These are phyloP conservation scores for Trachythela sp. DNA, from an alignment of 64 coral and sea anemone genomes.

Conservation along the genomic window DNA sequence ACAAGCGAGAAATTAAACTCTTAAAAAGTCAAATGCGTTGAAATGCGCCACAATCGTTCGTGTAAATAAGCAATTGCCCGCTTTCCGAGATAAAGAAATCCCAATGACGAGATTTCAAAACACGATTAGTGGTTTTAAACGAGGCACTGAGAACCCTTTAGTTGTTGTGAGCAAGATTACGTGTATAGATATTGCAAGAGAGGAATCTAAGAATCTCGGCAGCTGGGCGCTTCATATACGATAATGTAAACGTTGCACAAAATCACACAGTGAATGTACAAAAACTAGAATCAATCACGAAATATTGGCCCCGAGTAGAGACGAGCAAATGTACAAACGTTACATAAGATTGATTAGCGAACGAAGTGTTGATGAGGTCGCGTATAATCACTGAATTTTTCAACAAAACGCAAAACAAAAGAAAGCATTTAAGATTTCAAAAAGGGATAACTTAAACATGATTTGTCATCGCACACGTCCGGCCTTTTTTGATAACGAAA, in stretches of 20 bases:
- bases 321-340: background rate
- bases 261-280: background rate
- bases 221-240: background rate
- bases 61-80: background rate
- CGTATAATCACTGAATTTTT: constrained; percentile 1
- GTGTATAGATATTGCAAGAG: background rate
- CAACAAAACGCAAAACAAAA: background rate
- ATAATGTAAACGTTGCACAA: background rate
- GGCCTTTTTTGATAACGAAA: constrained; percentile 18
- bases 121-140: constrained; percentile 19
- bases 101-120: background rate
- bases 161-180: background rate
- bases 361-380: background rate
- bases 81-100: constrained; percentile 4
- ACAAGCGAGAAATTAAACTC: background rate
- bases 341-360: background rate
- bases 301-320: background rate
- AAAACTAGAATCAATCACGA: background rate
- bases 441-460: constrained; percentile 14
- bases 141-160: background rate
- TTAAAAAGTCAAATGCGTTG: background rate
- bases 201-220: background rate
- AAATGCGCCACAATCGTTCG: constrained; percentile 6
- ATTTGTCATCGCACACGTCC: background rate
- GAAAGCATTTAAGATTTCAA: constrained; percentile 6